These are phyloP conservation scores for Anolis carolinensis DNA, from an alignment of 2,113 vertebrate genomes.

Conservation along the genomic window DNA sequence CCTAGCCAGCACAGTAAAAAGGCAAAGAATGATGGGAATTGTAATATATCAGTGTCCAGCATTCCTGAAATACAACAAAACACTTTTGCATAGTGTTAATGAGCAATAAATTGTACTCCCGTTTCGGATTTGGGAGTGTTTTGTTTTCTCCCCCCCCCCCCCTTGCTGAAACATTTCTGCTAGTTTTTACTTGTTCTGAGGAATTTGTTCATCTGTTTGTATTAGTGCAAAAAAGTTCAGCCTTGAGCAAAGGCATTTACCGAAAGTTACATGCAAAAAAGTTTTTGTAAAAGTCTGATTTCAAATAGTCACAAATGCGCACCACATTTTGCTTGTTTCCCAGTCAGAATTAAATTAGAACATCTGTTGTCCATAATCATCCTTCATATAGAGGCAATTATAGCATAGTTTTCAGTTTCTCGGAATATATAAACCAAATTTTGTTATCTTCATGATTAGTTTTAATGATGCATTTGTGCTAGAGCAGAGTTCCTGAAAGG, in stretches of 20 bases:
- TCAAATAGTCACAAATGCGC: slow-evolving; percentile 56
- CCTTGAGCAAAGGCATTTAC: slow-evolving; percentile 60
- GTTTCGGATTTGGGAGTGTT: neutral
- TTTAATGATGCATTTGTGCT: slow-evolving; percentile 40
- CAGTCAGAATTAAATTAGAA: slow-evolving; percentile 65
- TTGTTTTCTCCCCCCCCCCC: slow-evolving; percentile 34
- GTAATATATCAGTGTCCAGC: neutral
- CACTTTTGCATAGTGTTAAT: neutral
- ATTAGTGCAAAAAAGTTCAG: neutral
- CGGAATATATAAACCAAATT: slow-evolving; percentile 48
- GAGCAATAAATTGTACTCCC: neutral
- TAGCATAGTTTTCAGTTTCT: slow-evolving; percentile 45
- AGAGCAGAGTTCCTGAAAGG: slow-evolving; percentile 44
- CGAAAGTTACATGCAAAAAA: slow-evolving; percentile 59
- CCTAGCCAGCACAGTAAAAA: neutral
- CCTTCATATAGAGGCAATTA: slow-evolving; percentile 41
- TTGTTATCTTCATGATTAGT: slow-evolving; percentile 52
- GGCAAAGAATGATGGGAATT: neutral
- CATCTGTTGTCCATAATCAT: slow-evolving; percentile 56
- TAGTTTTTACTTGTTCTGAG: slow-evolving; percentile 58
- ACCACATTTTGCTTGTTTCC: slow-evolving; percentile 60
- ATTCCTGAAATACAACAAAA: neutral
- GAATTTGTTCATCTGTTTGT: slow-evolving; percentile 59
- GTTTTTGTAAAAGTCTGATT: slow-evolving; percentile 49
- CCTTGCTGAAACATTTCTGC: slow-evolving; percentile 34